phyloP scores from a whole-genome alignment of 2,113 vertebrate species.

The Tetrax tetrax region DNA sequence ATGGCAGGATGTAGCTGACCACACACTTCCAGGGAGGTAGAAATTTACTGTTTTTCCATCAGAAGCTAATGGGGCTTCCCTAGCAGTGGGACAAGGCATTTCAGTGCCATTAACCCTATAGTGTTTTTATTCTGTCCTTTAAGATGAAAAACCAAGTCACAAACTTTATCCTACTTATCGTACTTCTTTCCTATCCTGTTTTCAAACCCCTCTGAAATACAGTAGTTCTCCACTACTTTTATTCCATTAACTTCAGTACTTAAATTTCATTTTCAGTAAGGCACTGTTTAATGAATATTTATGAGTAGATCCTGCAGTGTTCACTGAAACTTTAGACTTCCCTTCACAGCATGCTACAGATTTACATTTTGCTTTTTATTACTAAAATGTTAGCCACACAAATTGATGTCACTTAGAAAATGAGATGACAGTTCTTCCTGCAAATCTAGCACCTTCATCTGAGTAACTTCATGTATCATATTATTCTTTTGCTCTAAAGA shows the following conservation, averaged over 20 bases:
- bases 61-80: not conserved
- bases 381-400: constrained; percentile 76
- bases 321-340: constrained; percentile 71
- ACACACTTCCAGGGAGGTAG: not conserved
- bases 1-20: not conserved
- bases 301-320: constrained; percentile 75
- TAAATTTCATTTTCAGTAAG: constrained; percentile 81
- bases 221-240: constrained; percentile 63
- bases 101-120: not conserved
- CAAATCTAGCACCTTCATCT: constrained; percentile 51
- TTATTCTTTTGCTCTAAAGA: not conserved
- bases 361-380: constrained; percentile 78
- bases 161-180: not conserved
- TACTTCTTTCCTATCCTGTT: constrained; percentile 18
- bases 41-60: not conserved
- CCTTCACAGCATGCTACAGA: constrained; percentile 72
- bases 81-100: not conserved
- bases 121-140: not conserved
- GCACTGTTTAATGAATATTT: constrained; percentile 81
- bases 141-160: not conserved
- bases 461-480: not conserved
- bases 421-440: constrained; percentile 55
- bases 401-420: constrained; percentile 72
- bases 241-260: constrained; percentile 76
- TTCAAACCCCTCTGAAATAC: constrained; percentile 42